Evolutionary conservation across 1,140 invertebrate genomes (phyloP), one percentile per base, ranked within the genome.

Genomic region (Pinna nobilis): DNA sequence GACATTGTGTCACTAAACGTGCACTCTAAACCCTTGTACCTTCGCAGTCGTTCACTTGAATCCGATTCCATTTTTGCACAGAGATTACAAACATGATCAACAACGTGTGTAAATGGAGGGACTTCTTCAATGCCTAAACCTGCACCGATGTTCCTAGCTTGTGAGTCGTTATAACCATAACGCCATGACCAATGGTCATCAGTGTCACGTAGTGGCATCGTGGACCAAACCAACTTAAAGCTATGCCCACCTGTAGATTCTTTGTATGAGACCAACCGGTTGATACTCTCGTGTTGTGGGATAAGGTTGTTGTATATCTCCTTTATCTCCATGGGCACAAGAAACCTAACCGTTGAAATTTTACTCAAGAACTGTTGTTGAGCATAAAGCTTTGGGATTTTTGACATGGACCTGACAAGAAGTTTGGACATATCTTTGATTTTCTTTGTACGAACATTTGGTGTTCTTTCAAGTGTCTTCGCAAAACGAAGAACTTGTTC

Each of bases 401-500:
- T 0, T 35, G 37, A 33, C 1, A 57, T 5, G 18, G 37, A 35
- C 0, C 6, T 33, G 7, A 57, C 18, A 30, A 57, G 33, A 0
- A 15, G 28, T 18, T 18, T 33, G 9, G 55, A 57, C 7, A 35
- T 35, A 0, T 35, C 3, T 33, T 3, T n/a, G 18, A 57, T 33
- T 18, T 20, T 18, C 23, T 1, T 0, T 0, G 30, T 35, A 2
- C 33, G 9, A 5, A 15, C 55, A 0, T 1, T 23, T 6, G 28
- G 15, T 5, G 37, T n/a, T 0, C 0, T 33, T n/a, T 57, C 20
- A 3, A 60, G 20, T 15, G 51, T 33, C 2, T 61, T 7, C 33
- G 7, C 79, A 41, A 44, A 80, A 41, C 50, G 41, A 37, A 33
- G 32, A 61, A 64, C 41, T 67, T 51, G 64, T 67, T 78, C 75